phyloP scores from a whole-genome alignment of 2,113 vertebrate genomes.

The Grammomys surdaster region DNA sequence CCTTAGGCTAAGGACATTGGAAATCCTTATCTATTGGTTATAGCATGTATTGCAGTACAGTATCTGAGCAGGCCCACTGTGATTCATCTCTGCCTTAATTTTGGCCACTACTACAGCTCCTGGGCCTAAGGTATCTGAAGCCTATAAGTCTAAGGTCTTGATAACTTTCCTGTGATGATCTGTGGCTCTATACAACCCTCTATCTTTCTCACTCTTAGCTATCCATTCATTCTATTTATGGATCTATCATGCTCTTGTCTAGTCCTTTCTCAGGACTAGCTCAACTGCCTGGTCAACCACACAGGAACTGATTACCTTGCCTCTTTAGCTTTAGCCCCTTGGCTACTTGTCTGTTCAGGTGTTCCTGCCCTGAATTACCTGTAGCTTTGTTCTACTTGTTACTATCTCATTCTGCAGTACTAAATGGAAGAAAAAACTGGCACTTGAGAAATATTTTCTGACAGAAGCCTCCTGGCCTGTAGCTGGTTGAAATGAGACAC shows the following conservation, averaged over 20 bases:
- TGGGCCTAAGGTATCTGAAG: not conserved
- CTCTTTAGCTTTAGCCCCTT: not conserved
- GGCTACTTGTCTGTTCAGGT: not conserved
- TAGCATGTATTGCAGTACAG: not conserved
- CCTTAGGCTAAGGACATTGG: not conserved
- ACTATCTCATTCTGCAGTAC: not conserved
- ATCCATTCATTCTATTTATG: not conserved
- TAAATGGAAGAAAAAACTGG: not conserved
- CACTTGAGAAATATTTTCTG: not conserved
- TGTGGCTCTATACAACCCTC: not conserved
- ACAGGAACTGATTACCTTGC: not conserved
- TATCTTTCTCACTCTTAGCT: not conserved
- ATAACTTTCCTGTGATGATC: not conserved
- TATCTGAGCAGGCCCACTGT: not conserved
- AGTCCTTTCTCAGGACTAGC: not conserved
- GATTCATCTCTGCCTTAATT: not conserved
- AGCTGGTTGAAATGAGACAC: no score
- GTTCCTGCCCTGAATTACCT: not conserved
- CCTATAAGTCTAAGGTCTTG: no score
- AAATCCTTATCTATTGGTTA: not conserved
- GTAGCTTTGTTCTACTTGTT: not conserved
- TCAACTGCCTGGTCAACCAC: no score
- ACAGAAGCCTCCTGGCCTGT: no score
- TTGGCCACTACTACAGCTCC: not conserved
- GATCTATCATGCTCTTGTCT: not conserved